Percentiles rank a stretch among this genome's conserved stretches.
These are phyloP conservation scores for Clarias gariepinus DNA, from an alignment of 2,113 vertebrate species.

Conservation along the genomic window DNA sequence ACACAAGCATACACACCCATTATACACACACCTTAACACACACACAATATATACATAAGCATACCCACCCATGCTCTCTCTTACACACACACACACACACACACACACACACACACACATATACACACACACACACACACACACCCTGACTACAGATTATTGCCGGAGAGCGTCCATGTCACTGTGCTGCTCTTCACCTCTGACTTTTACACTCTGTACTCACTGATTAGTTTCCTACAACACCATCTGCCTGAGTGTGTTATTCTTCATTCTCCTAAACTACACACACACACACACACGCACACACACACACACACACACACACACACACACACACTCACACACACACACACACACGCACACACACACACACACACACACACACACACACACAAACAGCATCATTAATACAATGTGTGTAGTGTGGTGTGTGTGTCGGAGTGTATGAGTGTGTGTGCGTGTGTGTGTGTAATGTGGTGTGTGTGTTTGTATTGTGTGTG, in stretches of 20 bases:
- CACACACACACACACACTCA: neutral
- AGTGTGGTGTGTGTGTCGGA: neutral
- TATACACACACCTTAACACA: neutral
- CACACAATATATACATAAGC: neutral
- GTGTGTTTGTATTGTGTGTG: neutral
- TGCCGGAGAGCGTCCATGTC: no score
- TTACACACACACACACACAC: conserved; percentile 1
- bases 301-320: neutral
- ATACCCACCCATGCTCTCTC: neutral
- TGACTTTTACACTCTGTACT: no score
- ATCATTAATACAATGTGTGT: neutral
- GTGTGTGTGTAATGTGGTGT: neutral
- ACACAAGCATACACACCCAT: neutral
- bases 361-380: neutral
- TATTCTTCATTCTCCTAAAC: no score
- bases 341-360: neutral
- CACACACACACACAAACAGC: neutral
- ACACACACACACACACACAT: neutral
- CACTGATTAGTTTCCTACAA: no score
- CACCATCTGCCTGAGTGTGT: no score
- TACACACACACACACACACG: neutral
- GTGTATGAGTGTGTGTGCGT: neutral
- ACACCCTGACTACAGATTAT: neutral
- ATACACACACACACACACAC: neutral
- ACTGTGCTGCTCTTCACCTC: no score